These are phyloP conservation scores for Myrmecophaga tridactyla DNA, from an alignment of 2,113 vertebrate genomes.

Conservation along the genomic window DNA sequence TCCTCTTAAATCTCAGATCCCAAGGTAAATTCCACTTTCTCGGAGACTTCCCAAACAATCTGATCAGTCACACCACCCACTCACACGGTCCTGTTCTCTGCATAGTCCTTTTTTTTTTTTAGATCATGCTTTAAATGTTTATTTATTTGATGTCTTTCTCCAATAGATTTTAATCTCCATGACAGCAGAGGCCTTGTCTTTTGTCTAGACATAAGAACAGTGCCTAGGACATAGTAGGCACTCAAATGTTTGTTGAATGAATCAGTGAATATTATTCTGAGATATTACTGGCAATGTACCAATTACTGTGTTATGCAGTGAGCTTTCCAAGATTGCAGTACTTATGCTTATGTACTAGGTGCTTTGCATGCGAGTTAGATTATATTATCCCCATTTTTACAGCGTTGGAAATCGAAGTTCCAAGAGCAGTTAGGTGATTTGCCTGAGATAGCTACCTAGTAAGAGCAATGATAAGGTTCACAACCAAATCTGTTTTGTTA, in stretches of 20 bases:
- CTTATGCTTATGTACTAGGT: neutral
- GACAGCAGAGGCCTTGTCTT: neutral
- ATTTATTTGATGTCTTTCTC: constrained; percentile 3
- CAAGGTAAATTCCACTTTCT: neutral
- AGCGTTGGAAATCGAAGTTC: constrained; percentile 13
- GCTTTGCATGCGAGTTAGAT: constrained; percentile 2
- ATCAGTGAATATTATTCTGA: neutral
- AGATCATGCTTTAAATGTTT: neutral
- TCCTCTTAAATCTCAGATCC: neutral
- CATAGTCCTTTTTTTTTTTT: neutral
- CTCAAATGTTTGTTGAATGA: no score
- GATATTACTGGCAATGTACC: neutral
- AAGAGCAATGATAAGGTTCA: neutral
- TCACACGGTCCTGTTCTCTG: neutral
- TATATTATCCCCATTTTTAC: neutral
- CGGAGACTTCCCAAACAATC: neutral
- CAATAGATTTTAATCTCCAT: neutral
- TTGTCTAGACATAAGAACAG: neutral
- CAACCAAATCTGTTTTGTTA: neutral
- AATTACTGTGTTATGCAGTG: neutral
- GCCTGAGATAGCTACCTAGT: neutral
- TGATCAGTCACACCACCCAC: neutral
- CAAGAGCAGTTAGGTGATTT: neutral
- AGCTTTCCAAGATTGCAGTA: neutral
- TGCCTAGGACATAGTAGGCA: neutral